phyloP scores from a whole-genome alignment of 1,140 invertebrate species.

The Drosophila eugracilis region DNA sequence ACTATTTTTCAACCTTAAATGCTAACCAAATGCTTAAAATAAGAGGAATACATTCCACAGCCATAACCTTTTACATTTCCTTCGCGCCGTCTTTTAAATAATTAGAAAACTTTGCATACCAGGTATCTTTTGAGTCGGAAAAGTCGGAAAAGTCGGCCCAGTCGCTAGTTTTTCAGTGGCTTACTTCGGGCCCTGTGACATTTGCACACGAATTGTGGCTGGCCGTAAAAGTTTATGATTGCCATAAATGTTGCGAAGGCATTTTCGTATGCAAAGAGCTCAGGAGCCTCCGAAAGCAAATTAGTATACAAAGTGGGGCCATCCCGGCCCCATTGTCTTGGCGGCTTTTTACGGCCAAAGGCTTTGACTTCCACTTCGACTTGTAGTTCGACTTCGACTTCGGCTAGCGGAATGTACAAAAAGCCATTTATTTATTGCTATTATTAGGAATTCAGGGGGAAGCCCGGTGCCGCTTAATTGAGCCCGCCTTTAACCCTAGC shows the following conservation, averaged over 20 bases:
- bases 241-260: conserved; percentile 76
- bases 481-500: conserved; percentile 17
- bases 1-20: background rate
- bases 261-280: conserved; percentile 69
- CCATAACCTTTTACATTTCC: conserved; percentile 1
- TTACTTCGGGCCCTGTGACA: conserved; percentile 37
- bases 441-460: conserved; percentile 67
- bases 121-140: conserved; percentile 7
- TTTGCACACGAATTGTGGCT: conserved; percentile 54
- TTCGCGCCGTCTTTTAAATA: conserved; percentile 19
- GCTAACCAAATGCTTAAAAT: background rate
- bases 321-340: conserved; percentile 60
- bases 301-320: conserved; percentile 80
- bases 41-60: background rate
- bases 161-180: conserved; percentile 22
- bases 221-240: conserved; percentile 81
- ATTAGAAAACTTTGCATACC: conserved; percentile 36
- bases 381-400: too few species aligned
- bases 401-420: conserved; percentile 38
- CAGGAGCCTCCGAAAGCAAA: conserved; percentile 62
- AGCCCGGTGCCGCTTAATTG: conserved; percentile 23
- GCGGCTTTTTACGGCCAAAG: conserved; percentile 49
- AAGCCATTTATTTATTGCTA: conserved; percentile 76
- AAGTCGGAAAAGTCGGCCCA: background rate
- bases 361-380: too few species aligned